phyloP scores from a whole-genome alignment of 2,888 invertebrate species.

The Carcina quercana region DNA sequence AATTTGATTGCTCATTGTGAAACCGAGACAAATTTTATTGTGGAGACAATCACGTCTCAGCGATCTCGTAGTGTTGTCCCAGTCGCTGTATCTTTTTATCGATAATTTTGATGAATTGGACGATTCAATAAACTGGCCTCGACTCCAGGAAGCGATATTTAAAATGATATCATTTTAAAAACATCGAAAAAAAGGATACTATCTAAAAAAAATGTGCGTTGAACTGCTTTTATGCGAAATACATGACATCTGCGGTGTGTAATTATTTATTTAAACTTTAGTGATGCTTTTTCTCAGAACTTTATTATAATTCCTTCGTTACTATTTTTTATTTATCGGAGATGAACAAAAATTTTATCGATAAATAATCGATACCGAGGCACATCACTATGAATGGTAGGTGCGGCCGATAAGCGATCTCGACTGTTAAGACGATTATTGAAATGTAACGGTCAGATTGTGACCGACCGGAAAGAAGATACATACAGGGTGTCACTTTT shows the following conservation, averaged over 20 bases:
- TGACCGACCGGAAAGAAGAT: conserved; percentile 63
- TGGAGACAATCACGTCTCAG: conserved; percentile 49
- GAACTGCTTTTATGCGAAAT: too few species aligned
- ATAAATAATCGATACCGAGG: conserved; percentile 14
- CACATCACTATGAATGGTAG: conserved; percentile 48
- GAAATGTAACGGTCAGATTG: conserved; percentile 75
- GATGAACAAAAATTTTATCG: conserved; percentile 4
- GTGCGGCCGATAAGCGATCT: conserved; percentile 69
- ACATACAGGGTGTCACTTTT: conserved; percentile 29
- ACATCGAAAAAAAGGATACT: too few species aligned
- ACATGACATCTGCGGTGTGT: too few species aligned
- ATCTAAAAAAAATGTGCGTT: too few species aligned
- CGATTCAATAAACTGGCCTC: too few species aligned
- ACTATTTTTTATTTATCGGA: too few species aligned
- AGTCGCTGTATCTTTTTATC: conserved; percentile 3
- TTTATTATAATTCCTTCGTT: too few species aligned
- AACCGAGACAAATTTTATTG: conserved; percentile 55
- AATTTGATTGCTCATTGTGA: conserved; percentile 71
- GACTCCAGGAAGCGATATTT: too few species aligned
- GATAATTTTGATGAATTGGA: too few species aligned
- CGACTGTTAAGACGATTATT: conserved; percentile 72
- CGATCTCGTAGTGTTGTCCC: conserved; percentile 31
- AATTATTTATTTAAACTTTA: too few species aligned
- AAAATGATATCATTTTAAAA: too few species aligned
- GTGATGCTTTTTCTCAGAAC: too few species aligned